Evolutionary conservation across 2,888 invertebrate genomes (phyloP).

Genomic region (Acanthosepion esculentum): DNA sequence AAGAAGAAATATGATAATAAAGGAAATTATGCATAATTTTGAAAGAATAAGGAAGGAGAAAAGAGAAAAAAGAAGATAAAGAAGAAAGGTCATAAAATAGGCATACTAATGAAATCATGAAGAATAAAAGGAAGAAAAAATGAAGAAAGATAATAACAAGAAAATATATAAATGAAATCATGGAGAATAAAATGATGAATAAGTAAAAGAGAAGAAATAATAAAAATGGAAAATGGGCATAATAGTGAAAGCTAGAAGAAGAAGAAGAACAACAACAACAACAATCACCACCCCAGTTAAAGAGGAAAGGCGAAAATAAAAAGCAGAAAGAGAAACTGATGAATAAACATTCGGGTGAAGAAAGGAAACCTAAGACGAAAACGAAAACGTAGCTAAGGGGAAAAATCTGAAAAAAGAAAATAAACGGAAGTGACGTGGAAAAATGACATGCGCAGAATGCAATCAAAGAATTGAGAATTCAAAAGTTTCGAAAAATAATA

Average conservation of each 20-base stretch:
- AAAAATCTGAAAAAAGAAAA: too few species aligned
- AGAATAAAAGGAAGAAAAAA: neutral
- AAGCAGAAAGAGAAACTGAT: neutral
- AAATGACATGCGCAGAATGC: too few species aligned
- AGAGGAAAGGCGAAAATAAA: neutral
- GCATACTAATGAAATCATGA: neutral
- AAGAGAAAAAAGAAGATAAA: neutral
- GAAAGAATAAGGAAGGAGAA: neutral
- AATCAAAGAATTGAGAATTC: too few species aligned
- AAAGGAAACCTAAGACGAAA: too few species aligned
- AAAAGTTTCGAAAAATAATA: too few species aligned
- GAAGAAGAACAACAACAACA: neutral
- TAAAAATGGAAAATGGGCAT: neutral
- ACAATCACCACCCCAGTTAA: too few species aligned
- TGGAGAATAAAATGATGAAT: neutral
- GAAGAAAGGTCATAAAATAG: neutral
- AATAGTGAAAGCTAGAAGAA: neutral
- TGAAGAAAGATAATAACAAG: neutral
- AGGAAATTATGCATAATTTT: neutral
- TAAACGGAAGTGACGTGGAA: too few species aligned
- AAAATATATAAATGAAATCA: neutral
- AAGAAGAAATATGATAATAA: neutral
- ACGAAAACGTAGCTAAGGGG: too few species aligned
- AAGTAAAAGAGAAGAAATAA: neutral
- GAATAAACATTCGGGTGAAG: too few species aligned